Evolutionary conservation across 2,888 invertebrate species (phyloP).

Genomic region (Pimpla rufipes): DNA sequence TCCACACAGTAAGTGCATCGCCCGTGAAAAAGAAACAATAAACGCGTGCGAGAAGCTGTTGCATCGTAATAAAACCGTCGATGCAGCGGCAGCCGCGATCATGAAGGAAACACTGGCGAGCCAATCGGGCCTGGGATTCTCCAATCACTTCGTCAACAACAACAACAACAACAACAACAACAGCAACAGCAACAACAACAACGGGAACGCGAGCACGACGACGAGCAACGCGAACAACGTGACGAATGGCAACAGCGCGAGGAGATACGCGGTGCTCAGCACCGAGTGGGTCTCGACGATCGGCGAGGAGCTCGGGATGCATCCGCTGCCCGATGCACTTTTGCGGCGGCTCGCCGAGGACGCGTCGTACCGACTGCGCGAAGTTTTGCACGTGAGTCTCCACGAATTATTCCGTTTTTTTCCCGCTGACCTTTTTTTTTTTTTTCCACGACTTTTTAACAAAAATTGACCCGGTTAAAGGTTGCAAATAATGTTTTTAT

Average conservation of each 20-base stretch:
- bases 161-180: conserved; percentile 21
- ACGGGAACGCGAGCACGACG: conserved; percentile 75
- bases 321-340: conserved; percentile 81
- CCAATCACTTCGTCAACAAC: conserved; percentile 78
- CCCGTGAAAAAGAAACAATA: too few species aligned
- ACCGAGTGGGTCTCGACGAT: conserved; percentile 83
- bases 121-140: conserved; percentile 77
- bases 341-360: conserved; percentile 82
- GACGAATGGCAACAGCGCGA: conserved; percentile 77
- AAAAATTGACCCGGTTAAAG: too few species aligned
- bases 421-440: too few species aligned
- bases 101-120: conserved; percentile 82
- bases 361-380: conserved; percentile 83
- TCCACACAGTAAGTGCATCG: too few species aligned
- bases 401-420: too few species aligned
- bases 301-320: conserved; percentile 83
- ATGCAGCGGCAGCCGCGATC: too few species aligned
- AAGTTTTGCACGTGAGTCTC: conserved; percentile 82
- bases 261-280: conserved; percentile 82
- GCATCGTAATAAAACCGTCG: too few species aligned
- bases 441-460: too few species aligned
- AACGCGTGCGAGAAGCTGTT: too few species aligned
- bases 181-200: conserved; percentile 75
- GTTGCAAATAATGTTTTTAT: too few species aligned
- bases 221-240: conserved; percentile 76